Percentiles rank a stretch among this genome's conserved stretches.
Evolutionary conservation across 2,797 vertebrate genomes (phyloP).

Genomic region (Siniperca undulata): DNA sequence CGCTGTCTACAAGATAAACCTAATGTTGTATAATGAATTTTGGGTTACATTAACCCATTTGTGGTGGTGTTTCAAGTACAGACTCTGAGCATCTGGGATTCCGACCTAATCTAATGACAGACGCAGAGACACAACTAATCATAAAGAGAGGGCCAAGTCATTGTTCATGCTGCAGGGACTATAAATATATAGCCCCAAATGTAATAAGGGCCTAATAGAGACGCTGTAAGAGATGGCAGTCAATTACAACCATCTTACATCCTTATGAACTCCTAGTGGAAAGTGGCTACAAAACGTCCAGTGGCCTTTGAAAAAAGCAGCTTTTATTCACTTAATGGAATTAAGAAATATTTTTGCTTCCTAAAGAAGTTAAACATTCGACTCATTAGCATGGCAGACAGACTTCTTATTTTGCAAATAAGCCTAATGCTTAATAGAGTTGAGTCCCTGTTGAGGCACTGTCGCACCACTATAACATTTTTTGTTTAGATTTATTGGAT

Average conservation of each 20-base stretch:
- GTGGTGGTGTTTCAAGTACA: conserved; percentile 92
- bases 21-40: conserved; percentile 96
- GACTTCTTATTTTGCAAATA: conserved; percentile 44
- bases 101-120: conserved; percentile 95
- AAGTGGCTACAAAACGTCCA: conserved; percentile 87
- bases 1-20: conserved; percentile 88
- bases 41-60: conserved; percentile 93
- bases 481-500: conserved; percentile 53
- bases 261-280: conserved; percentile 90
- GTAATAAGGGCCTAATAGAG: conserved; percentile 94
- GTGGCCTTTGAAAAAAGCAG: conserved; percentile 65
- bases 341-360: conserved; percentile 78
- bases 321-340: conserved; percentile 83
- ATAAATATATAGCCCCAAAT: conserved; percentile 96
- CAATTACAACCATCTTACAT: conserved; percentile 94
- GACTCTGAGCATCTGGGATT: conserved; percentile 93
- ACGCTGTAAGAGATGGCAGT: conserved; percentile 90
- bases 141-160: conserved; percentile 89
- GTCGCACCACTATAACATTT: conserved; percentile 33
- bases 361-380: conserved; percentile 79
- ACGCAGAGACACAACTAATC: conserved; percentile 95
- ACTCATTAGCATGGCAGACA: conserved; percentile 55
- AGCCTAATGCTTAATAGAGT: conserved; percentile 29
- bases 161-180: conserved; percentile 91
- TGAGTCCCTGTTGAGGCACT: conserved; percentile 25